Evolutionary conservation across 2,797 vertebrate genomes (phyloP), one percentile per base, ranked within the genome.

Genomic region (Syndactyla subalaris): DNA sequence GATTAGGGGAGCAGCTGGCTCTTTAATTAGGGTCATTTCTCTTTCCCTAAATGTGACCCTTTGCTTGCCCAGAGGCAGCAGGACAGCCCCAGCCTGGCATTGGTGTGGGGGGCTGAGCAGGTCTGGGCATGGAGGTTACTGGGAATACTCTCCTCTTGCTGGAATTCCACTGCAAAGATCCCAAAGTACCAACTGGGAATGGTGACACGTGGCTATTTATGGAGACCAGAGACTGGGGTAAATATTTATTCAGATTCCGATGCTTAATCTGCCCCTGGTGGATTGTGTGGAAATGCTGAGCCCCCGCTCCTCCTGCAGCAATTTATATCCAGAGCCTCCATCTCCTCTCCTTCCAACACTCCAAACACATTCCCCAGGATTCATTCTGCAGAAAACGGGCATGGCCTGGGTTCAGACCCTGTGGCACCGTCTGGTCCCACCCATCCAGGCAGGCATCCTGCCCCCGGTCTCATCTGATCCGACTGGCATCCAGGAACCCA

Each of bases 211-310:
- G 3, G 27, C 58, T 95, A 67, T 95, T 95, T 84, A 52, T 66
- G 62, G 29, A n/a, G 51, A 52, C 52, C 34, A 8, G 55, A 62
- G 75, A 22, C 49, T 2, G 8, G 76, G 82, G 79, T 30, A 89
- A 87, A 88, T 84, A 86, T 81, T 89, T 36, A 29, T 68, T 85
- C 32, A 72, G 83, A 93, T 88, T 85, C 88, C 16, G 0, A 13
- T 4, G 79, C 79, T 94, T 88, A 61, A 85, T 90, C 80, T 85
- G 88, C 91, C 36, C 5, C 94, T 86, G 92, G 84, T 43, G 9
- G 88, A 6, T 43, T 4, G 65, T 62, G 82, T 85, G 95, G 93
- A 93, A 95, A 96, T 20, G 41, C 85, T 94, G 92, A 95, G 76
- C 70, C 66, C 59, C 65, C 4, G 0, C 45, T 68, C 67, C 39